phyloP scores from a whole-genome alignment of 2,113 vertebrate genomes.

The Python bivittatus region DNA sequence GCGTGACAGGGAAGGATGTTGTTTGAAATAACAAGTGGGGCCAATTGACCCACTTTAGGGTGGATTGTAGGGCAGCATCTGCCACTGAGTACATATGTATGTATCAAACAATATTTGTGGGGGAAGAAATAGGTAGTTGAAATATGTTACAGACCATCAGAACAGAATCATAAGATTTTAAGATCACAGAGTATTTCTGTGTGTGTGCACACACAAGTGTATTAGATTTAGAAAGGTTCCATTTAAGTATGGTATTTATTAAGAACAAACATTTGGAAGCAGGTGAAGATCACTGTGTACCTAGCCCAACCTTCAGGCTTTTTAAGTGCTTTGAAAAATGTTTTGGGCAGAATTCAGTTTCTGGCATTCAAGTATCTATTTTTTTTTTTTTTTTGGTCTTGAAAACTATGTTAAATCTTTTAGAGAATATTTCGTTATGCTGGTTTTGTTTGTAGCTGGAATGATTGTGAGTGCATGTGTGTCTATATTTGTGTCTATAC shows the following conservation, averaged over 20 bases:
- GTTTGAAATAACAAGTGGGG: conserved; percentile 12
- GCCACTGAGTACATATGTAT: not conserved
- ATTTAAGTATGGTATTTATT: not conserved
- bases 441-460: not conserved
- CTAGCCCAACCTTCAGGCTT: conserved; percentile 6
- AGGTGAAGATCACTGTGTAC: not conserved
- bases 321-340: conserved; percentile 12
- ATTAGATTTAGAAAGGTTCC: conserved; percentile 8
- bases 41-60: conserved; percentile 16
- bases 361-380: not conserved
- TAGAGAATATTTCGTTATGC: not conserved
- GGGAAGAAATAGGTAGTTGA: not conserved
- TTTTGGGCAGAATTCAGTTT: conserved; percentile 17
- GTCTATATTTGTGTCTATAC: not conserved
- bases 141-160: conserved; percentile 21
- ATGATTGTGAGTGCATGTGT: not conserved
- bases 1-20: conserved; percentile 14
- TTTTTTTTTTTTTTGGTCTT: conserved; percentile 40
- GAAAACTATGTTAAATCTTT: conserved; percentile 4
- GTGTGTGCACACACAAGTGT: not conserved
- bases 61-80: conserved; percentile 16
- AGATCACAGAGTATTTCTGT: not conserved
- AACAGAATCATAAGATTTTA: not conserved
- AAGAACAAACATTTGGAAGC: conserved; percentile 31
- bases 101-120: not conserved